Evolutionary conservation across 2,888 invertebrate genomes (phyloP), one percentile per base, ranked within the genome.

Genomic region (Latrodectus hesperus): DNA sequence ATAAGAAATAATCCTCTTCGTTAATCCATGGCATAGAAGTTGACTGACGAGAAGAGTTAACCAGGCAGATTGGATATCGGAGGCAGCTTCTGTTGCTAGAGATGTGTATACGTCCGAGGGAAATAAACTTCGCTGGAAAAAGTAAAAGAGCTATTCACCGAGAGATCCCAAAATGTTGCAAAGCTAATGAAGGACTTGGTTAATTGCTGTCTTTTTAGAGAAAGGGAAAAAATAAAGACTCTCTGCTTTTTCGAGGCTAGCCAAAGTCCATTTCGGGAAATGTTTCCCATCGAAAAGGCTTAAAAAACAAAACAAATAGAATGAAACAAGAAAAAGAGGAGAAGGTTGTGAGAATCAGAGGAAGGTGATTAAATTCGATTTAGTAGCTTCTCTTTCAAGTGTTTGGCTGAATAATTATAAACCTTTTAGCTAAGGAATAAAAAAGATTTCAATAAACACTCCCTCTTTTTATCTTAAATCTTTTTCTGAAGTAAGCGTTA

Each of bases 1-100:
- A 88, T 88, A 88, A 88, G 88, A 88, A 88, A 84, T 88, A 88
- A 88, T 88, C 88, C 88, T 72, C 80, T 84, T 55, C 88, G 88
- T 88, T 88, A 88, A 88, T 88, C 88, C 84, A 71, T 14, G 84
- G 73, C 55, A 55, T 76, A 80, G 76, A 86, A 86, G 86, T 79
- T 88, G 88, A 88, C 73, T 84, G 88, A 88, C 88, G 88, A 88
- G 88, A 79, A 38, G 88, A 83, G 88, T 88, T 88, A 88, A 73
- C 53, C 52, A 72, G 83, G 65, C 53, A 84, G 88, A 88, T 88
- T 88, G 88, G 88, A 75, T 82, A 88, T 88, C 84, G 64, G 60
- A 38, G 52, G 52, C 80, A 55, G 64, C 49, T 49, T 22, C 70
- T 75, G 38, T 38, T 38, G 38, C 26, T 65, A 64, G 53, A 68